Evolutionary conservation across 2,113 vertebrate species (phyloP).

Genomic region (Rissa tridactyla): DNA sequence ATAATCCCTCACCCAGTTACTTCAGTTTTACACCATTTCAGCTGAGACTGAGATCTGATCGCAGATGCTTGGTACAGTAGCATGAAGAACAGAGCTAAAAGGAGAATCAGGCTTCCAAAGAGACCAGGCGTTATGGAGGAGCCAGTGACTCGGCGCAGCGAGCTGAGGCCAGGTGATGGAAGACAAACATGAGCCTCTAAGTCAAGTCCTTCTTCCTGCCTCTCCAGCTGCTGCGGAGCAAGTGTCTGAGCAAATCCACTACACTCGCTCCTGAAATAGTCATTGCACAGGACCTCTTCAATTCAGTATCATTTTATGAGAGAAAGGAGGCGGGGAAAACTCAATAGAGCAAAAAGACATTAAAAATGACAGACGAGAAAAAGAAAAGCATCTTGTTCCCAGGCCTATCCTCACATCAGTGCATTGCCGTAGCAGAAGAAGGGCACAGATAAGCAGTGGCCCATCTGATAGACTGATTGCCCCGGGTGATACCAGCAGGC

Average conservation of each 20-base stretch:
- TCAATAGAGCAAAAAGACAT: not conserved
- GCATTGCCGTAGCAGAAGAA: not conserved
- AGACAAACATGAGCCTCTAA: not conserved
- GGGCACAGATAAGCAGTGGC: not conserved
- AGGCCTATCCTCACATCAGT: not conserved
- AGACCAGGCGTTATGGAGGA: not conserved
- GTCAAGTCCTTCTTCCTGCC: not conserved
- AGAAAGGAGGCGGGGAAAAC: not conserved
- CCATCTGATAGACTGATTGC: not conserved
- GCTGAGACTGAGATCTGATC: not conserved
- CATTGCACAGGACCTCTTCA: rapidly evolving
- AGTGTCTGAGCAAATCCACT: not conserved
- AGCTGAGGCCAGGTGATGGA: not conserved
- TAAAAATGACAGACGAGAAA: not conserved
- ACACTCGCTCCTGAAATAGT: not conserved
- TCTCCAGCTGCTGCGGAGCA: not conserved
- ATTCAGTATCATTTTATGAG: not conserved
- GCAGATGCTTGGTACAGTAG: not conserved
- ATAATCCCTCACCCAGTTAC: not conserved
- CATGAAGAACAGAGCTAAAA: not conserved
- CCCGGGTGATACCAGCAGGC: not conserved
- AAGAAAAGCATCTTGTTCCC: not conserved
- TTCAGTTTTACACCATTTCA: not conserved
- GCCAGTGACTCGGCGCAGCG: not conserved
- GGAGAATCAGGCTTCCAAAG: not conserved